These are phyloP conservation scores for Corynorhinus townsendii DNA, from an alignment of 2,113 vertebrate genomes.

Conservation along the genomic window DNA sequence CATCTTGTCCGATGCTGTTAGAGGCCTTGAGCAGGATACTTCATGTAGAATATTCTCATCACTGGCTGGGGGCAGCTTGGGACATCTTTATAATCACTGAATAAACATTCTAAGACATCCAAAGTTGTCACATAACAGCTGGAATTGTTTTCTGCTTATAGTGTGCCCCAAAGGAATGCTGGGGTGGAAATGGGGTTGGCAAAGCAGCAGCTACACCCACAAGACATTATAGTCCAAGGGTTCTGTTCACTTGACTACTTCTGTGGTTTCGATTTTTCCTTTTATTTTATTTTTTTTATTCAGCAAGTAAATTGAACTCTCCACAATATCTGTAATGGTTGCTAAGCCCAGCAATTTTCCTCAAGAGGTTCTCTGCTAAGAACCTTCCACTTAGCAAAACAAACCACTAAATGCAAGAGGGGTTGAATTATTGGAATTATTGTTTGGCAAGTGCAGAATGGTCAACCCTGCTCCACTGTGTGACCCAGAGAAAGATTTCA, in stretches of 20 bases:
- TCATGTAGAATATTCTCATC: neutral
- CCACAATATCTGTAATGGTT: neutral
- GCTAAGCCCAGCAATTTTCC: neutral
- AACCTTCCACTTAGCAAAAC: neutral
- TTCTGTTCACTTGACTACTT: neutral
- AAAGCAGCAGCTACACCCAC: neutral
- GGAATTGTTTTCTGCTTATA: neutral
- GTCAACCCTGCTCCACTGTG: neutral
- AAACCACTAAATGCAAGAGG: neutral
- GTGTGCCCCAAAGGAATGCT: neutral
- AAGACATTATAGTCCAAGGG: neutral
- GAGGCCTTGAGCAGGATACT: neutral
- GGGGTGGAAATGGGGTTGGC: rapidly evolving
- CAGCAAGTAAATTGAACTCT: neutral
- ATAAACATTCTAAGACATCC: neutral
- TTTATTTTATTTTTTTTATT: neutral
- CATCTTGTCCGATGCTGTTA: constrained; percentile 17
- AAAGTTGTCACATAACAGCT: neutral
- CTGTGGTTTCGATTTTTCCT: neutral
- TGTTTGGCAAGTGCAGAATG: neutral
- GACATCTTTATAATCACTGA: neutral
- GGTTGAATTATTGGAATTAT: neutral
- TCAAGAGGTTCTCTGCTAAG: neutral
- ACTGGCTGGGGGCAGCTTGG: neutral
- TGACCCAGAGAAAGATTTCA: neutral